A percentile compares a stretch with the other conserved stretches of the same genome.
These are phyloP conservation scores for Onthophagus sagittarius DNA, from an alignment of 2,888 invertebrate species.

Conservation along the genomic window DNA sequence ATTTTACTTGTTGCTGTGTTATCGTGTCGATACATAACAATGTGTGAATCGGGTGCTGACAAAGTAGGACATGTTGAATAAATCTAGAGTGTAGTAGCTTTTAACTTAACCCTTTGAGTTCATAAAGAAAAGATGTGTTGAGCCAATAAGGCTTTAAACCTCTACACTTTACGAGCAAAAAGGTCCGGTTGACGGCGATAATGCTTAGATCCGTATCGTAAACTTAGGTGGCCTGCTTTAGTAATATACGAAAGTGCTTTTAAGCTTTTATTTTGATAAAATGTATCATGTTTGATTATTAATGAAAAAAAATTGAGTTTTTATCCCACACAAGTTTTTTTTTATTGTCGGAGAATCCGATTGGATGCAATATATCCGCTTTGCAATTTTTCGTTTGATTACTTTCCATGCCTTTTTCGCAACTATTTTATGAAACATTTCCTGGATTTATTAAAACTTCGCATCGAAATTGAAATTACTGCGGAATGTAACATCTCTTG, in stretches of 20 bases:
- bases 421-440: too few species aligned
- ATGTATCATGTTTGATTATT: neutral
- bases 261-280: neutral
- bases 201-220: neutral
- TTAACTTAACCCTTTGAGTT: neutral
- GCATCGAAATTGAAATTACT: too few species aligned
- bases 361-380: too few species aligned
- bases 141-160: neutral
- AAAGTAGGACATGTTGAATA: neutral
- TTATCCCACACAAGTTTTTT: too few species aligned
- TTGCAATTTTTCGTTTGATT: too few species aligned
- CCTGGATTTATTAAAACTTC: too few species aligned
- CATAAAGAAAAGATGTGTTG: neutral
- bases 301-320: too few species aligned
- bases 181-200: neutral
- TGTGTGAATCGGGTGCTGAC: neutral
- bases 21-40: neutral
- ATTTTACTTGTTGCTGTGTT: neutral
- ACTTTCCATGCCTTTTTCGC: too few species aligned
- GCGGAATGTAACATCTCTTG: too few species aligned
- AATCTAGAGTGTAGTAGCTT: neutral
- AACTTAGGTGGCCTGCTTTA: neutral
- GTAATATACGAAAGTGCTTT: neutral
- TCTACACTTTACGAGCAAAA: neutral
- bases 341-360: too few species aligned